Evolutionary conservation across 2,113 vertebrate species (phyloP).

Genomic region (Noturus placidus): DNA sequence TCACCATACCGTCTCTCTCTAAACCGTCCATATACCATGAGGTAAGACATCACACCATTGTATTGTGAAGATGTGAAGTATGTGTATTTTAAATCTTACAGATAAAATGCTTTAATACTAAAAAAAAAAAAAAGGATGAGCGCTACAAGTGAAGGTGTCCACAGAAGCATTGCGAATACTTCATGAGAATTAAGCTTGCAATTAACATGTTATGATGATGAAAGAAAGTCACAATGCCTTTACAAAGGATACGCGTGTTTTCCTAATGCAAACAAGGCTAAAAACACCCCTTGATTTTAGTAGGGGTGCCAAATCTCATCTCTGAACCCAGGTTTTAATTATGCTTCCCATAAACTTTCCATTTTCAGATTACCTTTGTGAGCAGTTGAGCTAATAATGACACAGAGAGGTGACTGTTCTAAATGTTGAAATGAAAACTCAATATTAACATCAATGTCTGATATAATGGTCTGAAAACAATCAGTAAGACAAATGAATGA

Average conservation of each 20-base stretch:
- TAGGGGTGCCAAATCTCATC: not conserved
- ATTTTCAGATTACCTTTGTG: not conserved
- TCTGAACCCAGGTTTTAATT: not conserved
- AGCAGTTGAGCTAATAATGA: not conserved
- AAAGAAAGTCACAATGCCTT: not conserved
- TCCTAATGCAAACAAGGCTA: not conserved
- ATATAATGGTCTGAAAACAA: not conserved
- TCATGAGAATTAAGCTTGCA: not conserved
- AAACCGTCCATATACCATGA: conserved; percentile 98
- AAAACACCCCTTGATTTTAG: not conserved
- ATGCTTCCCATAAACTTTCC: not conserved
- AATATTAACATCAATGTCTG: not conserved
- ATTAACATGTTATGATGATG: not conserved
- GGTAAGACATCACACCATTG: conserved; percentile 70
- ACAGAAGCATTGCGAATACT: not conserved
- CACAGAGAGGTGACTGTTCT: not conserved
- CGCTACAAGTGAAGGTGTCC: not conserved
- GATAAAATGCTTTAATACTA: not conserved
- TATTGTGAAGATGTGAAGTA: not conserved
- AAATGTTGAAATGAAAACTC: not conserved
- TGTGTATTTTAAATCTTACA: not conserved
- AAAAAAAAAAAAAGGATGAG: not conserved
- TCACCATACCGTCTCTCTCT: conserved; percentile 95
- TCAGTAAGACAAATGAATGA: not conserved
- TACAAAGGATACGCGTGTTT: not conserved